A percentile compares a stretch with the other conserved stretches of the same genome.
Evolutionary conservation across 2,797 vertebrate genomes (phyloP).

Genomic region (Melanotaenia pygmaea): DNA sequence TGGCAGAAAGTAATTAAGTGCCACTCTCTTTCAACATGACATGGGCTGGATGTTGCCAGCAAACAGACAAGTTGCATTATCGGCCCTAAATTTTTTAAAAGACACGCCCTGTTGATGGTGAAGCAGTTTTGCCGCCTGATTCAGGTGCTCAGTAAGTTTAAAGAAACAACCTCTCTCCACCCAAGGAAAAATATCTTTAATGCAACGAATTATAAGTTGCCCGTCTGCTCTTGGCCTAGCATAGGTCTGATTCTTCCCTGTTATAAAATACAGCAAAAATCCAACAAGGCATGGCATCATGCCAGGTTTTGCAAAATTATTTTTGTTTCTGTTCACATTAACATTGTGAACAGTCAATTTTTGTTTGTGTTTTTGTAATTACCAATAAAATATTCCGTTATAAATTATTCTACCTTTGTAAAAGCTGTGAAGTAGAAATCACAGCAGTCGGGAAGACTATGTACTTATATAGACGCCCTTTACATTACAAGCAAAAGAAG

Average conservation of each 20-base stretch:
- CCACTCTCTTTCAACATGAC: conserved; percentile 43
- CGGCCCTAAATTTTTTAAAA: conserved; percentile 19
- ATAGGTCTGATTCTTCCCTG: not conserved
- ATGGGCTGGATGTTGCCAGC: conserved; percentile 22
- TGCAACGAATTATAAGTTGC: not conserved
- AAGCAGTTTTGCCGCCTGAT: not conserved
- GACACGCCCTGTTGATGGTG: conserved; percentile 47
- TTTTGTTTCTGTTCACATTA: not conserved
- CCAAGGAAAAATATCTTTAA: not conserved
- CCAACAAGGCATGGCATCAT: not conserved
- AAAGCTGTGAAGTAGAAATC: conserved; percentile 2
- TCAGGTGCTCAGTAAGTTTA: conserved; percentile 8
- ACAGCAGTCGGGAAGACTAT: not conserved
- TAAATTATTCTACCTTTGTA: not conserved
- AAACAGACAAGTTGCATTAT: conserved; percentile 41
- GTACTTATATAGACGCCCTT: not conserved
- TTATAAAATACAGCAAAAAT: not conserved
- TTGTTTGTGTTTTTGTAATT: not conserved
- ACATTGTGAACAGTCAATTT: not conserved
- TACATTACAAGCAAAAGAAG: not conserved
- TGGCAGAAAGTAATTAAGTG: conserved; percentile 59
- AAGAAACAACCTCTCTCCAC: conserved; percentile 2
- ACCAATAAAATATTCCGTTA: not conserved
- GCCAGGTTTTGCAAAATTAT: not conserved
- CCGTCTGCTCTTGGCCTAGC: conserved; percentile 1